phyloP scores from a whole-genome alignment of 2,797 vertebrate genomes.

The Sebastes paucispinis region DNA sequence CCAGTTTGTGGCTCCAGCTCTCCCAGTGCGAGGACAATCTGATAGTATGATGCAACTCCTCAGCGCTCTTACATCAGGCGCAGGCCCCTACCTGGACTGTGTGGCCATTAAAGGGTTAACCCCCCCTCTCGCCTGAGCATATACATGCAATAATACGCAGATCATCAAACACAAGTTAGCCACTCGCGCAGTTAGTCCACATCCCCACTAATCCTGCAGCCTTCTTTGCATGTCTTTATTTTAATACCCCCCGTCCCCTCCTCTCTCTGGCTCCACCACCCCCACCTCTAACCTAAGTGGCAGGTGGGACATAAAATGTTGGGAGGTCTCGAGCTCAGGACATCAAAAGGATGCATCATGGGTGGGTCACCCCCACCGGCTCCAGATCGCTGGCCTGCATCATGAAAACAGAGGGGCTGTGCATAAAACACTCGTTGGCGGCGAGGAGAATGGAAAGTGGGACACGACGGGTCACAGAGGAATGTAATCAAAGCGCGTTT shows the following conservation, averaged over 20 bases:
- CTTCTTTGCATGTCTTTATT: conserved; percentile 41
- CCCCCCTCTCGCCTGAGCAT: neutral
- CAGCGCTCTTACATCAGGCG: conserved; percentile 19
- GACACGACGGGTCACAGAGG: conserved; percentile 54
- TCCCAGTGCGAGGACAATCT: neutral
- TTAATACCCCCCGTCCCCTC: neutral
- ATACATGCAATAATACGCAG: conserved; percentile 28
- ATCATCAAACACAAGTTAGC: conserved; percentile 52
- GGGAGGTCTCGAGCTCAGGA: conserved; percentile 62
- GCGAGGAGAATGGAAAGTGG: conserved; percentile 48
- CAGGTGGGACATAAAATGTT: conserved; percentile 76
- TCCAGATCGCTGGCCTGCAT: conserved; percentile 55
- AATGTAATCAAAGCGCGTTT: conserved; percentile 75
- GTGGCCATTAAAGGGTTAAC: conserved; percentile 37
- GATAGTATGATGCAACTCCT: conserved; percentile 46
- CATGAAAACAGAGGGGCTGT: conserved; percentile 46
- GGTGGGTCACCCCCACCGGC: conserved; percentile 62
- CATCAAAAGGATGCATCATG: conserved; percentile 71
- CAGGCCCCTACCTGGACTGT: neutral
- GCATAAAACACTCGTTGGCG: conserved; percentile 51
- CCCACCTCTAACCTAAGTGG: conserved; percentile 59
- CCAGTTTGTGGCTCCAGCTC: neutral
- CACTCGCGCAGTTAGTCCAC: neutral
- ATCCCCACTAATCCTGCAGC: neutral
- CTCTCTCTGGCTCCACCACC: conserved; percentile 7